Evolutionary conservation across 1,140 invertebrate genomes (phyloP).

Genomic region (Drosophila arizonae): DNA sequence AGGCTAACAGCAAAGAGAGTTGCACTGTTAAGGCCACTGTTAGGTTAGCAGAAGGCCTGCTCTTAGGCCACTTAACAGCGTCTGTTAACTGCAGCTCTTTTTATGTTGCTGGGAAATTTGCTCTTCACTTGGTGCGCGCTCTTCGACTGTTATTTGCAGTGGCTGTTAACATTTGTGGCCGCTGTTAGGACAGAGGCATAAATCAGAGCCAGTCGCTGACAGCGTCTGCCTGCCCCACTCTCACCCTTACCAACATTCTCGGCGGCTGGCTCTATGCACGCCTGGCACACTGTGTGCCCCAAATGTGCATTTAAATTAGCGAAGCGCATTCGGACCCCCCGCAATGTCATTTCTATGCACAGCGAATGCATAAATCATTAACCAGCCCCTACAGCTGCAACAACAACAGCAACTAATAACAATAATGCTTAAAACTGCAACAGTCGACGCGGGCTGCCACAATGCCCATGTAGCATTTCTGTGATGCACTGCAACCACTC

Average conservation of each 20-base stretch:
- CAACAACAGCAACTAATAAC: slow-evolving; percentile 61
- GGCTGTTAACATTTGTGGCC: not conserved
- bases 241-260: no score
- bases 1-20: slow-evolving; percentile 16
- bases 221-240: slow-evolving; percentile 33
- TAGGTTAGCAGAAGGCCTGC: not conserved
- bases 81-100: slow-evolving; percentile 32
- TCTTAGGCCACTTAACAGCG: slow-evolving; percentile 41
- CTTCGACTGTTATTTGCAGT: slow-evolving; percentile 30
- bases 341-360: slow-evolving; percentile 75
- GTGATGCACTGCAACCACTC: not conserved
- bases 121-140: slow-evolving; percentile 31
- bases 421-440: slow-evolving; percentile 78
- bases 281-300: slow-evolving; percentile 46
- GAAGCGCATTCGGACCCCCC: slow-evolving; percentile 19
- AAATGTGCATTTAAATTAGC: slow-evolving; percentile 81
- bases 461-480: slow-evolving; percentile 63
- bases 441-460: slow-evolving; percentile 54
- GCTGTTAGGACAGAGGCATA: slow-evolving; percentile 32
- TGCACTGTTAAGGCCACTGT: not conserved
- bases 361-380: slow-evolving; percentile 79
- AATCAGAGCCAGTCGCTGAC: slow-evolving; percentile 51
- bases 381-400: slow-evolving; percentile 58
- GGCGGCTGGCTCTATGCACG: not conserved
- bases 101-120: slow-evolving; percentile 35